Conservation (phyloP, 2,888 invertebrate species). For the Tipula helvola region DNA sequence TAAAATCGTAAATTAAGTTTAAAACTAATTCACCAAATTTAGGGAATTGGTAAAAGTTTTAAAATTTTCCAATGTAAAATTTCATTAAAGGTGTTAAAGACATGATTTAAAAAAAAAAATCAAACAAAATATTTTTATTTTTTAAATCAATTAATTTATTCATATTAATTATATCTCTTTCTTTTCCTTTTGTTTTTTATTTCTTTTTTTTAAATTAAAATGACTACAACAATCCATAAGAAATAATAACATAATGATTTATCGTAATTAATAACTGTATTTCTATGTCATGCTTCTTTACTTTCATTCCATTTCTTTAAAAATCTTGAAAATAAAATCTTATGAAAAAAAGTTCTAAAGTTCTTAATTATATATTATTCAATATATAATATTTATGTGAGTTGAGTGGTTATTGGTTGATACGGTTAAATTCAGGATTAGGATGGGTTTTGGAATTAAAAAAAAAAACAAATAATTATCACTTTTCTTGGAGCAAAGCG, state of each 20-base stretch:
- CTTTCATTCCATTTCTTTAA: neutral
- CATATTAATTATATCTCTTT: neutral
- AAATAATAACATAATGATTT: neutral
- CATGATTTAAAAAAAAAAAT: neutral
- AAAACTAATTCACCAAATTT: too few species aligned
- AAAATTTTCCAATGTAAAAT: too few species aligned
- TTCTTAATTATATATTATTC: neutral
- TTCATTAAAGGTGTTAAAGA: too few species aligned
- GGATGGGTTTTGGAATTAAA: neutral
- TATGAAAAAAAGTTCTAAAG: neutral
- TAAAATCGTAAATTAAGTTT: too few species aligned
- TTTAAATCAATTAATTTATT: neutral
- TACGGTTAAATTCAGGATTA: neutral
- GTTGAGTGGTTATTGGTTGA: neutral
- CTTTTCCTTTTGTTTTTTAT: neutral
- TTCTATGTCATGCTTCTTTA: neutral
- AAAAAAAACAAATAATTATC: neutral
- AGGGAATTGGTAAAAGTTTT: too few species aligned
- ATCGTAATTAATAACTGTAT: neutral
- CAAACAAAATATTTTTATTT: neutral
- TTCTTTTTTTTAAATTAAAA: neutral
- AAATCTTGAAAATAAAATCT: neutral
- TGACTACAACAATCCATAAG: neutral
- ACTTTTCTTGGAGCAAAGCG: neutral
- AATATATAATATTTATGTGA: neutral